Base-by-base conservation (phyloP, 2,113 vertebrate species). In the Gobius niger region DNA sequence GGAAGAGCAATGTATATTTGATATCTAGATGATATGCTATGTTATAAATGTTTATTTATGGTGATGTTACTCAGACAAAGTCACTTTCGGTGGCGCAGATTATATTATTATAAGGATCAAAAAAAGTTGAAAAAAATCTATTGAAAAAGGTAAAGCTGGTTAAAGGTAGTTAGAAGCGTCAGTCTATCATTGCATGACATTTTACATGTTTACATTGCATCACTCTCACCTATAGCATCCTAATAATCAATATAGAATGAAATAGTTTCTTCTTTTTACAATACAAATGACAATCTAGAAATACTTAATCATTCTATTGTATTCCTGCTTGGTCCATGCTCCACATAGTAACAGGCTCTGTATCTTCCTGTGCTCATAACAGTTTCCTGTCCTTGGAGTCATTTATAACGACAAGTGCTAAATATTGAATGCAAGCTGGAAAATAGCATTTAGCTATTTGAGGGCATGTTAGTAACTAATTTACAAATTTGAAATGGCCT, bases 1-100 rank as follows among this genome's bases (percentile, higher is more conserved):
- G 83, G 85, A 67, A 90, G 82, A 91, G 77, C 70, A 59, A 82
- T 56, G 76, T 92, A 89, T 90, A 91, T 91, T 91, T 92, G 86
- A 88, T 90, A 90, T 83, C 72, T 71, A 78, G 75, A 83, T 72
- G 6, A 73, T 73, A 75, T 70, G 47, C 60, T 56, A 82, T 82
- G 62, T 44, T 42, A 42, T 77, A 81, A 76, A 86, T 81, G 85
- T 90, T 79, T 81, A 87, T 90, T 85, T 82, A 88, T 87, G 78
- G 82, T 82, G 75, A 73, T 0, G 34, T 82, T 70, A 50, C 19
- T 77, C 34, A 69, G 64, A 63, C 52, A 54, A 63, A 65, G 57
- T 49, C 7, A 78, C 68, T 63, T 76, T 66, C 72, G 59, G 66
- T 68, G 72, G 47, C 34, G 80, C 82, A 64, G 72, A 34, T 34